Percentiles rank a stretch among this genome's conserved stretches.
Evolutionary conservation across 2,113 vertebrate species (phyloP).

Genomic region (Istiophorus platypterus): DNA sequence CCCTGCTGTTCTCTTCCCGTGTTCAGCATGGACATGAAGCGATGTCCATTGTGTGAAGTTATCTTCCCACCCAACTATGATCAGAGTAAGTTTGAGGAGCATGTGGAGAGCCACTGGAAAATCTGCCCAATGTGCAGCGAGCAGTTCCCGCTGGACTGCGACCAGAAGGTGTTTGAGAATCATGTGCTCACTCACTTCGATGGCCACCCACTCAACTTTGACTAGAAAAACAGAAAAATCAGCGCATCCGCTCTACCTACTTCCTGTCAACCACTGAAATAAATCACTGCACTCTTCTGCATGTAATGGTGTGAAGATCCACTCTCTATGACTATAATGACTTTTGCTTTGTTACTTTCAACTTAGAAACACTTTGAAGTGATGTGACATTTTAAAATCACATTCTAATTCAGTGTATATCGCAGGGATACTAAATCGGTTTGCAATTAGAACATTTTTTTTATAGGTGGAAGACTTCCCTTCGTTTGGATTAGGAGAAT

Average conservation of each 20-base stretch:
- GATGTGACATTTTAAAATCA: slow-evolving; percentile 59
- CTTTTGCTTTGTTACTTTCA: slow-evolving; percentile 68
- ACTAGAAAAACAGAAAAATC: slow-evolving; percentile 77
- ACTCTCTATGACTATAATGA: slow-evolving; percentile 64
- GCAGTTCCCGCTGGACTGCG: slow-evolving; percentile 96
- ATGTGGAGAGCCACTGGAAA: slow-evolving; percentile 99
- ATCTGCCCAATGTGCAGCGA: slow-evolving; percentile 98
- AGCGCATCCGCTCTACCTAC: slow-evolving; percentile 49
- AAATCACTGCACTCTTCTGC: slow-evolving; percentile 71
- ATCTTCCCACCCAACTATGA: slow-evolving; percentile 98
- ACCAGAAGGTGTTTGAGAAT: slow-evolving; percentile 95
- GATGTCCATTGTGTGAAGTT: slow-evolving; percentile 95
- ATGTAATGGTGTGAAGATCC: slow-evolving; percentile 76
- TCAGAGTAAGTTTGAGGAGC: slow-evolving; percentile 97
- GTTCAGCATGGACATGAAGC: slow-evolving; percentile 92
- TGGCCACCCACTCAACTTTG: slow-evolving; percentile 90
- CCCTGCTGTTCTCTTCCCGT: background rate
- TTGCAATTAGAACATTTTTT: slow-evolving; percentile 27
- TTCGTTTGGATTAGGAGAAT: slow-evolving; percentile 51
- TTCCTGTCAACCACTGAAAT: slow-evolving; percentile 61
- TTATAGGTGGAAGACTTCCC: slow-evolving; percentile 42
- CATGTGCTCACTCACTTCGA: slow-evolving; percentile 98
- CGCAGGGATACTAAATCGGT: slow-evolving; percentile 55
- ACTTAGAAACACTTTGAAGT: slow-evolving; percentile 60
- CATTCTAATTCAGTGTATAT: slow-evolving; percentile 49